A percentile compares a stretch with the other conserved stretches of the same genome.
These are phyloP conservation scores for Rhynchophorus ferrugineus DNA, from an alignment of 1,140 invertebrate genomes.

Conservation along the genomic window DNA sequence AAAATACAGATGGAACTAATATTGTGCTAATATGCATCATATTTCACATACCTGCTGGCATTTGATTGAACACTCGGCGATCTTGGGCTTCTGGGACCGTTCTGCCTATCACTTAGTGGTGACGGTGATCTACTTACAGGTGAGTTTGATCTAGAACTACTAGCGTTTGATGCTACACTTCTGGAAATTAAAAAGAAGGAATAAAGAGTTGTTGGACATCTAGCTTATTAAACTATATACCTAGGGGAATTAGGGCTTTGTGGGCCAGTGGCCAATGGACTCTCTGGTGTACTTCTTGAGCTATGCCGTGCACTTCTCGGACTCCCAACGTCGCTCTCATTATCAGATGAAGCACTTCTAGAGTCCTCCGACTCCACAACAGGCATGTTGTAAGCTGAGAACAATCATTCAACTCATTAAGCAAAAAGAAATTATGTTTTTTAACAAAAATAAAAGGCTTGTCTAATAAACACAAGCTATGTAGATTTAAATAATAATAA, in stretches of 20 bases:
- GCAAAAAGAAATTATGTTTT: slow-evolving; percentile 11
- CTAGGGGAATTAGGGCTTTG: slow-evolving; percentile 7
- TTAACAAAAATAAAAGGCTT: too few species aligned
- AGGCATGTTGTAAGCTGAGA: slow-evolving; percentile 13
- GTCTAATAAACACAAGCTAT: too few species aligned
- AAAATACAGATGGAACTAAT: too few species aligned
- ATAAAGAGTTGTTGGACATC: slow-evolving; percentile 1
- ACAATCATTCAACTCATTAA: slow-evolving; percentile 13
- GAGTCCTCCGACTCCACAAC: slow-evolving; percentile 39
- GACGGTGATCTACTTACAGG: slow-evolving; percentile 3
- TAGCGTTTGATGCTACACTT: slow-evolving; percentile 15
- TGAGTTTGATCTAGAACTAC: slow-evolving; percentile 19
- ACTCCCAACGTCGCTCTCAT: slow-evolving; percentile 30
- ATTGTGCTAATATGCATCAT: too few species aligned
- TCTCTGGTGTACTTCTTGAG: slow-evolving; percentile 9
- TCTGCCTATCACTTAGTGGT: not conserved
- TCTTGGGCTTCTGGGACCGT: slow-evolving; percentile 15
- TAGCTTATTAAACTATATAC: slow-evolving; percentile 1
- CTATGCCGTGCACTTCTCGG: slow-evolving; percentile 3
- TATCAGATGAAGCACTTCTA: slow-evolving; percentile 35
- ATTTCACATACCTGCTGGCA: slow-evolving; percentile 8
- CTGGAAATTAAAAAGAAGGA: slow-evolving; percentile 1
- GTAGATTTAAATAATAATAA: too few species aligned
- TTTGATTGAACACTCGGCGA: slow-evolving; percentile 1
- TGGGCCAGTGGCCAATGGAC: slow-evolving; percentile 8